Percentiles rank a stretch among this genome's conserved stretches.
Evolutionary conservation across 2,797 vertebrate genomes (phyloP).

Genomic region (Anableps anableps): DNA sequence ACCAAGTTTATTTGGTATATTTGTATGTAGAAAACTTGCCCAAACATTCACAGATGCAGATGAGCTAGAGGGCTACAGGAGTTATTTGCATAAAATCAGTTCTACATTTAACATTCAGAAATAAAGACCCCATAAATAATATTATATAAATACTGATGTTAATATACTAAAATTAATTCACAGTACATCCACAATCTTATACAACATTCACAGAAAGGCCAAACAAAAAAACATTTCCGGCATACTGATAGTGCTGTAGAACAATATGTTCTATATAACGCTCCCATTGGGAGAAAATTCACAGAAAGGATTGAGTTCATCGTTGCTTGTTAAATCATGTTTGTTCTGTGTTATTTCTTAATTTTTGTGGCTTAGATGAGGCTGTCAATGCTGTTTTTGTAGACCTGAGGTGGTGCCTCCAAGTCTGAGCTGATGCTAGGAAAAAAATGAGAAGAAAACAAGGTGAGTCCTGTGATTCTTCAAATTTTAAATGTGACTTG

Average conservation of each 20-base stretch:
- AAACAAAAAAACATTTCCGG: constrained; percentile 7
- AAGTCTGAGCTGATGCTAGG: constrained; percentile 60
- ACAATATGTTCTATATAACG: constrained; percentile 75
- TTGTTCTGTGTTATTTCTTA: neutral
- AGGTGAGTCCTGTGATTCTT: constrained; percentile 19
- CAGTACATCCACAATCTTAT: constrained; percentile 24
- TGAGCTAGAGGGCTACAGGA: neutral
- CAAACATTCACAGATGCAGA: neutral
- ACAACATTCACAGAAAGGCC: constrained; percentile 18
- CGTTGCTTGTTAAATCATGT: neutral
- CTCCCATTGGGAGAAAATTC: constrained; percentile 71
- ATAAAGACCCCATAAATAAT: constrained; percentile 42
- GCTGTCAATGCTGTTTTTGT: constrained; percentile 77
- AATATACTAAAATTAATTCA: constrained; percentile 37
- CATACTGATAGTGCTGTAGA: constrained; percentile 39
- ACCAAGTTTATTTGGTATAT: constrained; percentile 14
- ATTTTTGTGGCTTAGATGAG: constrained; percentile 66
- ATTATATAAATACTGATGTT: constrained; percentile 48
- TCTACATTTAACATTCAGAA: constrained; percentile 7
- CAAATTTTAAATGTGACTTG: neutral
- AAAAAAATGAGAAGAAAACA: constrained; percentile 31
- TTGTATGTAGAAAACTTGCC: neutral
- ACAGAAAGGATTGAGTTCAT: neutral
- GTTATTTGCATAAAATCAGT: constrained; percentile 30
- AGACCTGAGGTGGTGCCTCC: constrained; percentile 63